Base-by-base conservation (phyloP, 2,113 vertebrate genomes). In the Microcebus tavaratra region DNA sequence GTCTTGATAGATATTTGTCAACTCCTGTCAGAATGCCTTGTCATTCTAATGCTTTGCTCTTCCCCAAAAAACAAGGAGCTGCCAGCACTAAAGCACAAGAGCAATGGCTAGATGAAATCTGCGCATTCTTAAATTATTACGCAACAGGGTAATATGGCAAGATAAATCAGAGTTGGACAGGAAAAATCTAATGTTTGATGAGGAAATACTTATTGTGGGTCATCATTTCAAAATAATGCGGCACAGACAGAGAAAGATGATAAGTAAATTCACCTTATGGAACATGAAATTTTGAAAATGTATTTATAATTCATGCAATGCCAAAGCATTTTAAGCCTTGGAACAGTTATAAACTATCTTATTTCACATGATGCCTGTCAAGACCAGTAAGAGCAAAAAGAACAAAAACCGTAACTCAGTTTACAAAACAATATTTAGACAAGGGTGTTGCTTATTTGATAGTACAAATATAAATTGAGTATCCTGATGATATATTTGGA, bases 1-100 rank as follows among this genome's bases (percentile, higher is more conserved):
- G 76, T 63, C 91, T 95, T 79, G 93, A 94, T 91, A 84, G 89
- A 63, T 96, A 89, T 91, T 89, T 88, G 91, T 97, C 97, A 98
- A 67, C 92, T 91, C n/a, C 63, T 89, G 34, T 96, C 94, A 83
- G 63, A 85, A 39, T 18, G 92, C 67, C 84, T 92, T 90, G 75
- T 93, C 87, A 75, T 68, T 29, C 39, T 42, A 63, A 72, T 36
- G 45, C 78, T 89, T 89, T 81, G 67, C 88, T 76, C 9, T 27
- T 91, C 75, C 63, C 92, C 93, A 39, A 63, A 89, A 95, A 95
- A 61, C 27, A 78, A 94, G 68, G 78, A 18, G 31, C 36, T 34
- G 2, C 88, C 13, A 34, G 59, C 27, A 36, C 8, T 3, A 5
- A 45, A 27, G 34, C 13, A 59, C 31, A 63, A 31, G 67, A 70